Evolutionary conservation across 2,797 vertebrate species (phyloP), one percentile per base, ranked within the genome.

Genomic region (Meda fulgida): DNA sequence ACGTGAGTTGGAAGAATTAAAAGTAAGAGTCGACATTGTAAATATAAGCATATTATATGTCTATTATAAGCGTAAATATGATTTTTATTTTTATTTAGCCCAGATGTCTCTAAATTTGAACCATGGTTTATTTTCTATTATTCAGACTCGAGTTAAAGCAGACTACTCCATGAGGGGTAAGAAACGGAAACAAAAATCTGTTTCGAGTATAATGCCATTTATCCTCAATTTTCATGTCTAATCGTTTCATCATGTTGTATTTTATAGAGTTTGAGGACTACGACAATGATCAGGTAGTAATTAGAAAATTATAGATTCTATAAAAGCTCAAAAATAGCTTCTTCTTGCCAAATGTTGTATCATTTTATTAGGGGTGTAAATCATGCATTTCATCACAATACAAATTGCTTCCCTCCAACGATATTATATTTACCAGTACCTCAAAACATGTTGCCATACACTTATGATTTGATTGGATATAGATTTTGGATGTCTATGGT

Each of bases 131-230:
- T 40, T 63, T 73, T 51, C 6, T 70, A 4, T 31, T 29, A 31
- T 87, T 9, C 73, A 95, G 94, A 89, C 58, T 81, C 51, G 69
- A 29, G 85, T 90, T 69, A 38, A 83, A 38, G 80, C 43, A 9
- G 87, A 92, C 0, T 84, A 86, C 16, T 89, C 91, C 1, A 2
- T 86, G 5, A 77, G 26, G 78, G 81, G 94, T 94, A 86, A 77
- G 88, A 43, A 65, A 36, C 7, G 8, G 5, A 7, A 4, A 58
- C 4, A 48, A 60, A 58, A 23, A 58, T n/a, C 55, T 11, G 9
- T 38, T 81, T 13, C 6, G 9, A 63, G 53, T 23, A 13, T 13
- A 36, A 46, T 55, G 5, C 23, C 36, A 36, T 70, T 16, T 34
- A 26, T 36, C 18, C 14, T n/a, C 18, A n/a, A 43, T 31, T 51